Conservation (phyloP, 64 coral and sea anemone species). For the Astreopora myriophthalma region DNA sequence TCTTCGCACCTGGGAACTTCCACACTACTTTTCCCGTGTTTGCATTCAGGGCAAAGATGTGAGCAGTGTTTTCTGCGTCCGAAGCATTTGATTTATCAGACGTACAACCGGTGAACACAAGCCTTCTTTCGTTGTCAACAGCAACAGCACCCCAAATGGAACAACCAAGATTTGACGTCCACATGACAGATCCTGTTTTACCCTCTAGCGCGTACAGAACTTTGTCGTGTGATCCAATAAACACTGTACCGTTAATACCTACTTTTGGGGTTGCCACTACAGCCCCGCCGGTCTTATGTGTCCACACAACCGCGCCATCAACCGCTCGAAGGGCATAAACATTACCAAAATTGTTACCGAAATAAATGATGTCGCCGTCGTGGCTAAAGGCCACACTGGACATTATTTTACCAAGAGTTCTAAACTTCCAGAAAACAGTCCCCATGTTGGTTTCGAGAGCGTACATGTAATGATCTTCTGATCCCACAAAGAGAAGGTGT, state of each 20-base stretch:
- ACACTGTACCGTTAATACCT: conserved; percentile 47
- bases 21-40: conserved; percentile 63
- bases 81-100: conserved; percentile 17
- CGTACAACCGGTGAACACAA: conserved; percentile 51
- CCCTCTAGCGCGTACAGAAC: conserved; percentile 38
- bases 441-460: conserved; percentile 45
- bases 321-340: conserved; percentile 68
- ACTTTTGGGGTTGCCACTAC: conserved; percentile 68
- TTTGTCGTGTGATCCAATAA: conserved; percentile 75
- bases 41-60: conserved; percentile 47
- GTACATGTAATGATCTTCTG: conserved; percentile 90
- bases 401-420: conserved; percentile 76
- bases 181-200: conserved; percentile 52
- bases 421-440: conserved; percentile 78
- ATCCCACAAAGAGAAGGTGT: conserved; percentile 71
- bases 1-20: conserved; percentile 72
- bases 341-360: conserved; percentile 77
- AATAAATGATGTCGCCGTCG: conserved; percentile 74
- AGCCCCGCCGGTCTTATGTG: conserved; percentile 36
- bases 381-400: conserved; percentile 74
- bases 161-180: conserved; percentile 66
- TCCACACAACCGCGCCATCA: conserved; percentile 76
- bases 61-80: conserved; percentile 42
- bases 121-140: conserved; percentile 59
- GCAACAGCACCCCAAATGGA: conserved; percentile 69